Evolutionary conservation across 1,140 invertebrate genomes (phyloP), one percentile per base, ranked within the genome.

Genomic region (Lordiphosa clarofinis): DNA sequence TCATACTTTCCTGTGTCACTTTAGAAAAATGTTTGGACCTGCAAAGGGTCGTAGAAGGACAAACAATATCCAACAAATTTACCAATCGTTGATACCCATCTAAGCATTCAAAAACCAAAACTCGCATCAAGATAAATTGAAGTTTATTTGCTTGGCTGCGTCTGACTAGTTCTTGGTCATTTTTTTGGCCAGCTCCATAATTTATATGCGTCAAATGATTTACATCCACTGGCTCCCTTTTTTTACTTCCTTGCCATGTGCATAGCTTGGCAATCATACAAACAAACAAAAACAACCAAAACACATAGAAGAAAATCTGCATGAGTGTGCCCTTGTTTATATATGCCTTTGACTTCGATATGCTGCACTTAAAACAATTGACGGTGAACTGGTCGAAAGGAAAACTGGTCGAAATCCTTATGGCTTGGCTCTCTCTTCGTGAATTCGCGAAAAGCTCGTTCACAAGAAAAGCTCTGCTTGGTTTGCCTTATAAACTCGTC

Each of bases 131-230:
- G 62, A 82, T 68, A 82, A 71, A 82, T 76, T 64, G 55, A 69
- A 84, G 68, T 84, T 84, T 74, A 68, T 71, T 60, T 75, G 66
- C 67, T 53, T 58, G 43, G 36, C 40, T 74, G 56, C 43, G 15
- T 15, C 44, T 43, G 38, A 56, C 44, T 36, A 49, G 9, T 36
- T 31, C 10, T 24, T 31, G 31, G 33, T 55, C 13, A 19, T 47
- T 47, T 54, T 35, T 47, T 24, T 28, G 55, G 49, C 24, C 11
- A 28, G 43, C 53, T 52, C 36, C 68, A 82, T 78, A 82, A 78
- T 84, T 82, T 82, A 82, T 78, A 73, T 65, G 72, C 44, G 64
- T 40, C 67, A 72, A 82, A 82, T 81, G 63, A 82, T 81, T 81
- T 82, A 76, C 76, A 76, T 84, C 35, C 63, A 63, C 74, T 75